Conservation (phyloP, 1,140 invertebrate species). For the Bombus picipes region DNA sequence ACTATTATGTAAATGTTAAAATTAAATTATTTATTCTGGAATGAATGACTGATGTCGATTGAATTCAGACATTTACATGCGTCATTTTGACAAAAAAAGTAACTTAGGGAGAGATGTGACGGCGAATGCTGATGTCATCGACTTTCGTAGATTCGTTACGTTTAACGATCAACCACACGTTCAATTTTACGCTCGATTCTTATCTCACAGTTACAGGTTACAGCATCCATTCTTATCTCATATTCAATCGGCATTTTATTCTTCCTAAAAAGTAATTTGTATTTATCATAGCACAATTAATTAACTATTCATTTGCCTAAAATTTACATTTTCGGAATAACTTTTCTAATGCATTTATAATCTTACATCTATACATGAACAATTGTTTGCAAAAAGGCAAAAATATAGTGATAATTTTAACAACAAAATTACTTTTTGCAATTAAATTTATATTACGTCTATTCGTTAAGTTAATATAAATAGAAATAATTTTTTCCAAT, state of each 20-base stretch:
- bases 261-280: neutral
- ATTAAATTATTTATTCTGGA: neutral
- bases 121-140: conserved; percentile 71
- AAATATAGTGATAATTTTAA: too few species aligned
- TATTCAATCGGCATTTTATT: neutral
- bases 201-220: neutral
- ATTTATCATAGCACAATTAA: neutral
- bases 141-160: conserved; percentile 41
- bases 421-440: too few species aligned
- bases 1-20: neutral
- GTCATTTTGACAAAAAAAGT: conserved; percentile 23
- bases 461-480: too few species aligned
- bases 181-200: neutral
- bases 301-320: neutral
- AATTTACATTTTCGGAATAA: neutral
- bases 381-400: too few species aligned
- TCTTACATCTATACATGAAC: too few species aligned
- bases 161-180: neutral
- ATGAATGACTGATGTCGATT: neutral
- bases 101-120: conserved; percentile 25
- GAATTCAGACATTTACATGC: conserved; percentile 9
- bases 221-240: neutral
- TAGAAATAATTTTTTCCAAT: too few species aligned
- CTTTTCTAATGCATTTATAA: too few species aligned
- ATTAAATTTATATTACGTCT: too few species aligned